These are phyloP conservation scores for Megalops cyprinoides DNA, from an alignment of 2,797 vertebrate genomes.

Conservation along the genomic window DNA sequence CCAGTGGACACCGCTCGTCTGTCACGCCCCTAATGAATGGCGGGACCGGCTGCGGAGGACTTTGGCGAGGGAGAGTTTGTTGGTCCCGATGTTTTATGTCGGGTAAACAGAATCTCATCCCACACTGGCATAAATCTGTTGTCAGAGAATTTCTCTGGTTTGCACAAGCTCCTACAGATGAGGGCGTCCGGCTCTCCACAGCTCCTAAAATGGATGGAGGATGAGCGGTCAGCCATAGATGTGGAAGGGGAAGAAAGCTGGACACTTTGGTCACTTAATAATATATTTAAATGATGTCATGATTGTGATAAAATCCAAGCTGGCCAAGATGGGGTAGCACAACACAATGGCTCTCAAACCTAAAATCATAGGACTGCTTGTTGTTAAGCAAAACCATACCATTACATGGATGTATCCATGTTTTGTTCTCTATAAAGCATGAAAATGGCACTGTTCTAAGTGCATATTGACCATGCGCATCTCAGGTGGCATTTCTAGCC, in stretches of 20 bases:
- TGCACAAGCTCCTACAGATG: background rate
- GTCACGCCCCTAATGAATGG: background rate
- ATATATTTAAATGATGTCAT: background rate
- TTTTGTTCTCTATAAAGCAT: background rate
- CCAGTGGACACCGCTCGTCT: background rate
- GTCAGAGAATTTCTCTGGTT: background rate
- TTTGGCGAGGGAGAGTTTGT: background rate
- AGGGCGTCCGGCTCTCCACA: background rate
- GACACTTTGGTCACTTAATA: too few species aligned
- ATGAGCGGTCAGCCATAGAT: background rate
- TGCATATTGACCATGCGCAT: background rate
- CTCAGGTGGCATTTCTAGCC: background rate
- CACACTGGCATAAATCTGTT: background rate
- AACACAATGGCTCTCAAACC: too few species aligned
- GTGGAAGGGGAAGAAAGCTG: too few species aligned
- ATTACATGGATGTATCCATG: background rate
- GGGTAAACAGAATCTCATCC: background rate
- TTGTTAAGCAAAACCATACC: background rate
- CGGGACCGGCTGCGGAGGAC: background rate
- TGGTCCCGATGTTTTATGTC: background rate
- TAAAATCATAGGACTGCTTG: too few species aligned
- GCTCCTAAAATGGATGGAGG: background rate
- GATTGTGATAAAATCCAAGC: background rate
- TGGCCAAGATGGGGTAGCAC: background rate
- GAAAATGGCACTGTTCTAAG: background rate